These are phyloP conservation scores for Rhamphomyia laevipes DNA, from an alignment of 2,888 invertebrate genomes.

Conservation along the genomic window DNA sequence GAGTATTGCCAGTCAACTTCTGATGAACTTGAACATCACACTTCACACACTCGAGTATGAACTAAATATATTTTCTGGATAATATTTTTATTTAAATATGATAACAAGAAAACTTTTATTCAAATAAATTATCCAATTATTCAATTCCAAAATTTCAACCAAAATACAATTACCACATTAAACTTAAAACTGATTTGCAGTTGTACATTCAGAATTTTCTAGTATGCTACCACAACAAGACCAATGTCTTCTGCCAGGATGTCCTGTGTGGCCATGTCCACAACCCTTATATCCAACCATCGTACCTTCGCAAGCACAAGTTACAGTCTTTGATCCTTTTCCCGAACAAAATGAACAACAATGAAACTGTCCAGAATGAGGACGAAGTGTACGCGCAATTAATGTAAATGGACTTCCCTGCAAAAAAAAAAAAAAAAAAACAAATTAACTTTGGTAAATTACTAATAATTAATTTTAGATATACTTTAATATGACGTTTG, in stretches of 20 bases:
- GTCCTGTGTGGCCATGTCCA: slow-evolving; percentile 69
- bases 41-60: no score
- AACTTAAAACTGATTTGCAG: slow-evolving; percentile 35
- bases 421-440: no score
- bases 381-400: slow-evolving; percentile 47
- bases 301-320: slow-evolving; percentile 58
- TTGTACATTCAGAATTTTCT: slow-evolving; percentile 49
- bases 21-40: no score
- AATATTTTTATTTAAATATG: no score
- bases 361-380: slow-evolving; percentile 62
- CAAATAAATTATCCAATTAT: no score
- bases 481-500: slow-evolving; percentile 53
- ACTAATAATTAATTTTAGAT: neutral
- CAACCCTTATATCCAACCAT: slow-evolving; percentile 71
- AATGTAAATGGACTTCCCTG: slow-evolving; percentile 60
- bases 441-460: no score
- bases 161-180: no score
- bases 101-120: no score
- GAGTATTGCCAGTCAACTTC: no score
- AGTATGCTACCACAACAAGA: slow-evolving; percentile 63
- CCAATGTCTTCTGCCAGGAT: slow-evolving; percentile 71
- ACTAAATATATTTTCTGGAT: no score
- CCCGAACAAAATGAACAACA: slow-evolving; percentile 76
- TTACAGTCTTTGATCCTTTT: slow-evolving; percentile 54
- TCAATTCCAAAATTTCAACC: no score